Evolutionary conservation across 2,888 invertebrate genomes (phyloP), one percentile per base, ranked within the genome.

Genomic region (Drepana falcataria): DNA sequence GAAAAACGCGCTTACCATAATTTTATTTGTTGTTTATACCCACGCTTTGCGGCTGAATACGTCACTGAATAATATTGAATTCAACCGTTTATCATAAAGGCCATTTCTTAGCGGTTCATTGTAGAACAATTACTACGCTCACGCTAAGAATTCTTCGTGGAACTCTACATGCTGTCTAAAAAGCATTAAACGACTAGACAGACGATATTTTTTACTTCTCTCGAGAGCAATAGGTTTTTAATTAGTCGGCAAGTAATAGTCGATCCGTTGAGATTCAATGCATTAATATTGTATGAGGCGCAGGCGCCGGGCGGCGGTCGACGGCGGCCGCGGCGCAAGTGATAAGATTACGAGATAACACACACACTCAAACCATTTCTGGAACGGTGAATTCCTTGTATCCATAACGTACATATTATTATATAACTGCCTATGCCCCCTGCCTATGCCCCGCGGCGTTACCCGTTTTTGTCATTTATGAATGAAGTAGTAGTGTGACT

Each of bases 251-350:
- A 63, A 68, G 71, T 73, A 73, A 74, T 77, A 75, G 73, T 69
- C 68, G 72, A 60, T 44, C 44, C 66, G 72, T 66, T 56, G 56
- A 52, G 66, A 63, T 63, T 61, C 61, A 63, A 60, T 63, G 61
- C 75, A 85, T 85, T 79, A 85, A 85, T 85, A 86, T 85, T 86
- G 80, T 73, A 86, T 85, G 85, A 86, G 82, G 49, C 65, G 72
- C 68, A 64, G 81, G 83, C 79, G 83, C 81, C 83, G 66, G 63
- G 58, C 61, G 59, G 61, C 47, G 47, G 4, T 51, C 57, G 56
- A 54, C 53, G 55, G 52, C 55, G 59, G 57, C 55, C 60, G 59
- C 58, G 64, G 71, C 59, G 55, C 57, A 57, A 59, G 51, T 52
- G 59, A 64, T 59, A 64, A 62, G 65, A 69, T 63, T 59, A 48